phyloP scores from a whole-genome alignment of 2,888 invertebrate species.

The Cremastinae sp. region DNA sequence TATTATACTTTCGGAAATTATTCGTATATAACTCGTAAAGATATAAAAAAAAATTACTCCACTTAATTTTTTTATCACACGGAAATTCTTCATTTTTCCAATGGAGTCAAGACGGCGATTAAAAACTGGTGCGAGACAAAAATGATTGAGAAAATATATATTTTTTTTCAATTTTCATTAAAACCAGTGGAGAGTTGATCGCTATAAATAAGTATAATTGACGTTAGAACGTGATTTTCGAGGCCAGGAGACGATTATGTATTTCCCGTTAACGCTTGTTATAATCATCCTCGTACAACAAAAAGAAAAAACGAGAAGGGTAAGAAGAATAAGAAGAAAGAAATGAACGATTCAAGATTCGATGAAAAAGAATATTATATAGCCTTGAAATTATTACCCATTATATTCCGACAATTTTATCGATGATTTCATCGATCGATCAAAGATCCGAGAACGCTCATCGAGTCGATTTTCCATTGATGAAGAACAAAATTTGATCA shows the following conservation, averaged over 20 bases:
- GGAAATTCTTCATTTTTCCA: no score
- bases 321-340: no score
- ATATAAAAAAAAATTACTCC: no score
- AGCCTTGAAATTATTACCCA: slow-evolving; percentile 38
- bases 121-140: neutral
- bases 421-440: slow-evolving; percentile 50
- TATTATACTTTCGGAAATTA: no score
- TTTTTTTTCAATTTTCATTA: neutral
- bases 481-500: no score
- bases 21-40: no score
- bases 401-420: slow-evolving; percentile 48
- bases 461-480: no score
- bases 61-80: no score
- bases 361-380: slow-evolving; percentile 17
- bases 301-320: neutral
- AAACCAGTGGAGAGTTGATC: neutral
- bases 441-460: slow-evolving; percentile 47
- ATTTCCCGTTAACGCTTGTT: slow-evolving; percentile 22
- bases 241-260: slow-evolving; percentile 44
- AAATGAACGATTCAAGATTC: slow-evolving; percentile 37
- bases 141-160: neutral
- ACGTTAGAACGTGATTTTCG: slow-evolving; percentile 32
- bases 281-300: slow-evolving; percentile 35
- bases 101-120: neutral
- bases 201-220: slow-evolving; percentile 32